Evolutionary conservation across 2,113 vertebrate species (phyloP).

Genomic region (Silurus meridionalis): DNA sequence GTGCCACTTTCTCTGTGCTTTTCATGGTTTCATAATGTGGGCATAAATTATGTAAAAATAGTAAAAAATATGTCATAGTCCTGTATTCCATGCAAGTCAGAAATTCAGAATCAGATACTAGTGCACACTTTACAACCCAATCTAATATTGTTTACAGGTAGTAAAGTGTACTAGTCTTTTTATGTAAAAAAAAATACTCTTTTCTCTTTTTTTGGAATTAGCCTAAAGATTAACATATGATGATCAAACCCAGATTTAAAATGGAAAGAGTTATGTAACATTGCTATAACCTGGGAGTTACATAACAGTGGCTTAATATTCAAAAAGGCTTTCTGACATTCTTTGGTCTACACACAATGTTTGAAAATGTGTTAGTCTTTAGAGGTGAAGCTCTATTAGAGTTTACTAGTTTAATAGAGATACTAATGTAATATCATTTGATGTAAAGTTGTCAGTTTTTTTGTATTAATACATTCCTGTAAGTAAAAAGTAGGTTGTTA

Average conservation of each 20-base stretch:
- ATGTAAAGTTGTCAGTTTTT: background rate
- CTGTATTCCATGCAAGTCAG: background rate
- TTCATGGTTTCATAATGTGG: background rate
- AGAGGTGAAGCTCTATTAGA: background rate
- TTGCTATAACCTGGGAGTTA: conserved; percentile 23
- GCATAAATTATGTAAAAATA: background rate
- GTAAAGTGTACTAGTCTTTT: background rate
- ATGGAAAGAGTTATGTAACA: conserved; percentile 11
- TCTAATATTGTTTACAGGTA: background rate
- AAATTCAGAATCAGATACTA: background rate
- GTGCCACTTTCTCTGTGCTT: background rate
- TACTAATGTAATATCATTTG: background rate
- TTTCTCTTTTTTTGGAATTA: conserved; percentile 21
- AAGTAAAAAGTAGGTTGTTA: too few species aligned
- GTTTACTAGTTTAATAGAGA: too few species aligned
- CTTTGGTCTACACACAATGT: conserved; percentile 13
- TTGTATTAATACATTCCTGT: too few species aligned
- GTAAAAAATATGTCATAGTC: background rate
- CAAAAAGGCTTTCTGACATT: conserved; percentile 23
- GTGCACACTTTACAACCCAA: conserved; percentile 12
- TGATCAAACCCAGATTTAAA: conserved; percentile 17
- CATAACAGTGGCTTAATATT: conserved; percentile 10
- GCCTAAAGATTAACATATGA: background rate
- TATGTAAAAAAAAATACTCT: background rate
- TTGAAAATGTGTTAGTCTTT: conserved; percentile 22